Percentiles rank a stretch among this genome's conserved stretches.
Evolutionary conservation across 2,888 invertebrate species (phyloP).

Genomic region (Mantis religiosa): DNA sequence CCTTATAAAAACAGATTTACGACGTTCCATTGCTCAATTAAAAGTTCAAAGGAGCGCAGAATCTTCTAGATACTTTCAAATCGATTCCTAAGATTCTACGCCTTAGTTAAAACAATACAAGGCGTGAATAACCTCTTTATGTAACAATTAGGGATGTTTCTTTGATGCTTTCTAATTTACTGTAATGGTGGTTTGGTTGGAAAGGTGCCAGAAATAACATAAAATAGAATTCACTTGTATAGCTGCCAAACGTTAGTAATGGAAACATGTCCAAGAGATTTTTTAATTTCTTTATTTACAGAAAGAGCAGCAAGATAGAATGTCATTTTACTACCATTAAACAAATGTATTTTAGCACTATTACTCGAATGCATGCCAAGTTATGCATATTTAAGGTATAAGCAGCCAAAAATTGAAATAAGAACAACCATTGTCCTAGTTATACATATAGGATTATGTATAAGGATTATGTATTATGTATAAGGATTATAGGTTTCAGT

Average conservation of each 20-base stretch:
- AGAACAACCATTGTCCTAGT: not conserved
- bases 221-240: not conserved
- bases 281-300: not conserved
- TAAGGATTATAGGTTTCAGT: too few relatives aligned
- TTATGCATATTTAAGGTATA: too few relatives aligned
- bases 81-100: not conserved
- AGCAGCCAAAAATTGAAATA: too few relatives aligned
- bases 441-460: too few relatives aligned
- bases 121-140: not conserved
- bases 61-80: too few relatives aligned
- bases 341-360: too few relatives aligned
- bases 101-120: not conserved
- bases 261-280: not conserved
- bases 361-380: too few relatives aligned
- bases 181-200: not conserved
- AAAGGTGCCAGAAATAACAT: not conserved
- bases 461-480: too few relatives aligned
- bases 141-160: not conserved
- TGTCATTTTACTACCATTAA: too few relatives aligned
- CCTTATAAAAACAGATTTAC: too few relatives aligned
- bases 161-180: not conserved
- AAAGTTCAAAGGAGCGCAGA: too few relatives aligned
- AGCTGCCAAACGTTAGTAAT: not conserved
- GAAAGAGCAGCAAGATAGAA: not conserved
- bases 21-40: too few relatives aligned